A percentile compares a stretch with the other conserved stretches of the same genome.
Conservation (phyloP, 2,113 vertebrate genomes). For the Turnix velox region DNA sequence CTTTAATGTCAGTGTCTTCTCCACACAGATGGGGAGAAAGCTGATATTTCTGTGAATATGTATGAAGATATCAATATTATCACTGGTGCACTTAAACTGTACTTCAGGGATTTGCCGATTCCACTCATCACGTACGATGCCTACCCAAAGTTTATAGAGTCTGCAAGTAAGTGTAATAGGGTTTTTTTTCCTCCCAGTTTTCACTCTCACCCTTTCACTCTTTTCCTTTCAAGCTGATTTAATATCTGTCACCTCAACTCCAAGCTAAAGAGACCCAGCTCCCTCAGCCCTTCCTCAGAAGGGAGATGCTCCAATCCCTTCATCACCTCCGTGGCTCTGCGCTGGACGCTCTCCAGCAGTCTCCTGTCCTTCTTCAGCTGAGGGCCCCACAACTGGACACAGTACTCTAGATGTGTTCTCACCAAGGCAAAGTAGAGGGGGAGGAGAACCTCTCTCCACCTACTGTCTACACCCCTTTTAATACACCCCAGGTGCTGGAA, state of each 20-base stretch:
- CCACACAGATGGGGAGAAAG: conserved; percentile 92
- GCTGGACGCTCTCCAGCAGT: too few relatives aligned
- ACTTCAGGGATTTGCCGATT: conserved; percentile 99
- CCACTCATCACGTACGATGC: conserved; percentile 97
- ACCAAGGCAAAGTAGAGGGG: too few relatives aligned
- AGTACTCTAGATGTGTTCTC: too few relatives aligned
- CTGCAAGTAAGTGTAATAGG: conserved; percentile 85
- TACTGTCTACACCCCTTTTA: too few relatives aligned
- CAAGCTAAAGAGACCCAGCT: too few relatives aligned
- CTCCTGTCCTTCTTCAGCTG: too few relatives aligned
- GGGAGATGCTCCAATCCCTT: too few relatives aligned
- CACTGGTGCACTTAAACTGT: conserved; percentile 96
- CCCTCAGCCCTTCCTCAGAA: neutral
- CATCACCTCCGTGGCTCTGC: too few relatives aligned
- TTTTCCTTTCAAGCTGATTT: neutral
- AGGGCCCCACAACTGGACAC: too few relatives aligned
- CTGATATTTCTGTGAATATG: conserved; percentile 92
- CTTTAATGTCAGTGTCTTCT: conserved; percentile 40
- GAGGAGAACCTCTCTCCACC: neutral
- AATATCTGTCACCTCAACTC: neutral
- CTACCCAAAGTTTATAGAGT: conserved; percentile 96
- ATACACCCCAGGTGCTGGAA: neutral
- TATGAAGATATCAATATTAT: conserved; percentile 99
- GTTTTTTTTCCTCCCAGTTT: neutral
- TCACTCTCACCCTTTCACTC: neutral